Base-by-base conservation (phyloP, 2,797 vertebrate genomes). In the Poeciliopsis paucimaculata region DNA sequence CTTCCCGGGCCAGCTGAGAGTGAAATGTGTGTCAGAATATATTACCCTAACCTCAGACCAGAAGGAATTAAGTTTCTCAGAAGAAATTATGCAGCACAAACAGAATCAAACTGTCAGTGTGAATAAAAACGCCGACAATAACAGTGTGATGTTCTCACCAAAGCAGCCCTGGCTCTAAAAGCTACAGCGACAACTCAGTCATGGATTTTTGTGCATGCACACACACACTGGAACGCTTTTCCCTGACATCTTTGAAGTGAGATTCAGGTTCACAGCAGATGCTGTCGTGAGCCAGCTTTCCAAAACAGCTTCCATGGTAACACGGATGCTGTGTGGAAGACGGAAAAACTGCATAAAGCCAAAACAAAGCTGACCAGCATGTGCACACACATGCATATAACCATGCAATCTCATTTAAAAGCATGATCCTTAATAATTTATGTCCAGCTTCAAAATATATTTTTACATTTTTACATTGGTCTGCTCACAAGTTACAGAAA, bases 231-330 rank as follows among this genome's bases (percentile, higher is more conserved):
- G 77, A 85, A 89, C 82, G 41, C 47, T 76, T 85, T 86, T 64
- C 66, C 60, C 68, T 18, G 68, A 72, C 68, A 77, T 85, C 90
- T 94, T 92, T 92, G 88, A 94, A 90, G 91, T 78, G 79, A 85
- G 76, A 84, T 81, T 75, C 84, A 79, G 87, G 84, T 94, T 95
- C 91, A 91, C 76, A 79, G 91, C 82, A 87, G 77, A 80, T 83
- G 72, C 83, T 89, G 86, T 88, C 88, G 70, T 47, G 85, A 81
- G 93, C 94, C 95, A 95, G 93, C 87, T 96, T 96, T 96, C 94
- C 95, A 94, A 94, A 95, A 95, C 92, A 94, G 89, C 88, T 88
- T 94, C 90, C 88, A 75, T 93, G 89, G 94, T 87, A 95, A 94
- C 93, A 82, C 89, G 85, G 89, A 91, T 78, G 86, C 88, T 80